phyloP scores from a whole-genome alignment of 2,797 vertebrate species.

The Oreochromis mossambicus region DNA sequence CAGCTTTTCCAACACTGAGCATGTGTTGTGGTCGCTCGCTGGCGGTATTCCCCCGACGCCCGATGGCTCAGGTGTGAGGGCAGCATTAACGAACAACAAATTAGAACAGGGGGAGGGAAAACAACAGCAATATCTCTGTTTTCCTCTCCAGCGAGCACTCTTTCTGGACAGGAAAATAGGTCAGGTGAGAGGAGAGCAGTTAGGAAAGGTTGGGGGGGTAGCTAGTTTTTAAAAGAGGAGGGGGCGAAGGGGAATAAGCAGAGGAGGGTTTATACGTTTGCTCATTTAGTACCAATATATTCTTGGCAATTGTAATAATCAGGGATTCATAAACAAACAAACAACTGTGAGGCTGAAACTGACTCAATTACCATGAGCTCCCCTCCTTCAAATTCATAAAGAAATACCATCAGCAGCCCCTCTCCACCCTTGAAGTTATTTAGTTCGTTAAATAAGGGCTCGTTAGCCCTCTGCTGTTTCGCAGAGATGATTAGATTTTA shows the following conservation, averaged over 20 bases:
- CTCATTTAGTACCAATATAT: constrained; percentile 72
- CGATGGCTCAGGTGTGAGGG: constrained; percentile 76
- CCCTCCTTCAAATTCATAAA: constrained; percentile 77
- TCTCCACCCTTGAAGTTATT: constrained; percentile 90
- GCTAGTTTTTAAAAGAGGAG: background rate
- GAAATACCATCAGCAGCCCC: constrained; percentile 78
- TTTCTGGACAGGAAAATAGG: constrained; percentile 76
- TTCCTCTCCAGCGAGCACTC: constrained; percentile 67
- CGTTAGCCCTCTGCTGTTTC: constrained; percentile 96
- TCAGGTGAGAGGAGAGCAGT: constrained; percentile 66
- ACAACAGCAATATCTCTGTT: constrained; percentile 68
- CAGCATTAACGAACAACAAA: constrained; percentile 76
- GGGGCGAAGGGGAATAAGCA: background rate
- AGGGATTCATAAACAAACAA: constrained; percentile 76
- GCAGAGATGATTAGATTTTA: constrained; percentile 99
- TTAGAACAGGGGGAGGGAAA: constrained; percentile 66
- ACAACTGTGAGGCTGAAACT: constrained; percentile 73
- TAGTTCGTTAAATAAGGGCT: constrained; percentile 99
- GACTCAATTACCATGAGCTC: constrained; percentile 74
- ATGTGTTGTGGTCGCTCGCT: constrained; percentile 54
- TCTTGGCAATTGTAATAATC: constrained; percentile 75
- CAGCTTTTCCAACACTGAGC: constrained; percentile 54
- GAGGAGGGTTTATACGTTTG: constrained; percentile 47
- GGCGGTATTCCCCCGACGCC: constrained; percentile 55
- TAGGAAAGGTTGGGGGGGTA: background rate